Evolutionary conservation across 2,797 vertebrate genomes (phyloP), one percentile per base, ranked within the genome.

Genomic region (Scolopax bukidnonensis): DNA sequence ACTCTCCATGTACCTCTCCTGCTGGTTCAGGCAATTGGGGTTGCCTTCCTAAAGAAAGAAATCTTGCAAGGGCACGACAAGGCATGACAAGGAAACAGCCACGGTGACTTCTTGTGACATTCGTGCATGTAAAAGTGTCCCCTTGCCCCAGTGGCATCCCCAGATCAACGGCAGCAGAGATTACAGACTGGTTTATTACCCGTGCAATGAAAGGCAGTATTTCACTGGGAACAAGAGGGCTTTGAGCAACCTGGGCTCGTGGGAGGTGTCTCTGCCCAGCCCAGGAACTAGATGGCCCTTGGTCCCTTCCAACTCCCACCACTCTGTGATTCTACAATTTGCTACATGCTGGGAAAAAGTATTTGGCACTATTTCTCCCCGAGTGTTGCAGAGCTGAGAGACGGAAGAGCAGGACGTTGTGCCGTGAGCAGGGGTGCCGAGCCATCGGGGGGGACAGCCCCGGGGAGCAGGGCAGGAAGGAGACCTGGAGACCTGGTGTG

Each of bases 161-260:
- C 64, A 36, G 38, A 32, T 8, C 57, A n/a, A 43, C 36, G 56
- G 28, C 0, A 48, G 25, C 4, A 41, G 84, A 59, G 79, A 57
- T 16, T 43, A 19, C 7, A 8, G 54, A 5, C 10, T 24, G 20
- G 45, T 86, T n/a, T 48, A 47, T 10, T 16, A 4, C 15, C 12
- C 60, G 27, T 1, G 1, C 81, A 57, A 18, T 0, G 11, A 47
- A 50, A 60, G 20, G 33, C 67, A 69, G 0, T 0, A 3, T 19
- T 51, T 60, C n/a, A 5, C 40, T 33, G 67, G 43, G 28, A 86
- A 86, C 1, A 0, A 43, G 36, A 87, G 57, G 38, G 59, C 36
- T 61, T 61, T 9, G 59, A 61, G 36, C 59, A 61, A 13, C 36
- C 36, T 13, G 36, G 25, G 7, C 59, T 28, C 3, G 25, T 28